Evolutionary conservation across 2,797 vertebrate species (phyloP).

Genomic region (Tokudaia tokunoshimensis): DNA sequence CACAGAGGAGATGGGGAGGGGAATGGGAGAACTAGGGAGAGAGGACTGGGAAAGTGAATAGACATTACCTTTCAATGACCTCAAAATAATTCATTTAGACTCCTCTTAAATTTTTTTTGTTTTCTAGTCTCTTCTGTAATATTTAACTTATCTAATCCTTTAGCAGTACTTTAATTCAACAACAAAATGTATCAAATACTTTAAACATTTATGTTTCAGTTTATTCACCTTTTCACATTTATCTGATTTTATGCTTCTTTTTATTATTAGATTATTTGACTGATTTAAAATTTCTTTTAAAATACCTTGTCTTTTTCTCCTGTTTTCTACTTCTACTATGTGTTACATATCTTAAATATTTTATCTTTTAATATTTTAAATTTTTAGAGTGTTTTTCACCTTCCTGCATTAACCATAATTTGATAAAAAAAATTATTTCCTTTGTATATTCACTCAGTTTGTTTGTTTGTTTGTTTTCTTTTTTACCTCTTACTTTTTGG

Average conservation of each 20-base stretch:
- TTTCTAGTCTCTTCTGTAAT: background rate
- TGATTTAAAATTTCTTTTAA: background rate
- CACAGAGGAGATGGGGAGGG: no score
- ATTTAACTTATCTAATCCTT: background rate
- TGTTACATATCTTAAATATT: background rate
- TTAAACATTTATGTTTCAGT: background rate
- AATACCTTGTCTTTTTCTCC: background rate
- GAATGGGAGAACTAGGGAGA: no score
- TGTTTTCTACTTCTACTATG: background rate
- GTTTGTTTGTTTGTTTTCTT: background rate
- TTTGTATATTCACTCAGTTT: background rate
- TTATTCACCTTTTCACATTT: background rate
- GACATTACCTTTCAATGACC: no score
- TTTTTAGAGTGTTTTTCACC: background rate
- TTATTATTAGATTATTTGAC: background rate
- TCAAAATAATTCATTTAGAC: background rate
- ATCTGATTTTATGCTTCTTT: background rate
- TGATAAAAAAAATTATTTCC: background rate
- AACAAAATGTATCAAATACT: background rate
- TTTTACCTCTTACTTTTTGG: background rate
- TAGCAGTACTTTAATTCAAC: background rate
- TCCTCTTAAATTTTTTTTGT: no score
- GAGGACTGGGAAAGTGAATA: no score
- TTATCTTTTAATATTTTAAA: background rate
- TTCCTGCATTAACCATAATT: background rate